Conservation (phyloP, 2,113 vertebrate genomes). For the Pantherophis guttatus region DNA sequence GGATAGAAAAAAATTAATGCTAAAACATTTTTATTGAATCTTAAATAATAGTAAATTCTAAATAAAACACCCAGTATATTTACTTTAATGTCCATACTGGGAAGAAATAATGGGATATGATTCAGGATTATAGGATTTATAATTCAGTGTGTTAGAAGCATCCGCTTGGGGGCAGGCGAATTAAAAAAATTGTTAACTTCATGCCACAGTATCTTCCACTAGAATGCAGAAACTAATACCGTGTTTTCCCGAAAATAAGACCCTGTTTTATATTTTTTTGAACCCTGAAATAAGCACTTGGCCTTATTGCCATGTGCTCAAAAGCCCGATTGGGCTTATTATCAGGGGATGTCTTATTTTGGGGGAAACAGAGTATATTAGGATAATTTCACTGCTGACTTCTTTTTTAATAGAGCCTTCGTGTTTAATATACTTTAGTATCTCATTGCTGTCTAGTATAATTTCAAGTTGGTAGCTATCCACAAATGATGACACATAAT, state of each 20-base stretch:
- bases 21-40: not conserved
- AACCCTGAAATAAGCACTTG: no score
- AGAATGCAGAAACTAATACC: not conserved
- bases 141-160: not conserved
- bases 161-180: not conserved
- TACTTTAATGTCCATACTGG: not conserved
- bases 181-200: not conserved
- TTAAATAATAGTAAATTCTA: not conserved
- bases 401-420: not conserved
- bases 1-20: not conserved
- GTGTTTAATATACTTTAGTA: not conserved
- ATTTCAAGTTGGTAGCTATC: not conserved
- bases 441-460: not conserved
- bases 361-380: not conserved
- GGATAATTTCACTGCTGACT: not conserved
- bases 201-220: not conserved
- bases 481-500: not conserved
- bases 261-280: no score
- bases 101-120: not conserved
- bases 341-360: no score
- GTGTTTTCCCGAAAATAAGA: no score
- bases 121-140: not conserved
- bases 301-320: no score
- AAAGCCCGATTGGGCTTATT: no score
- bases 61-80: not conserved